Evolutionary conservation across 1,140 invertebrate species (phyloP), one percentile per base, ranked within the genome.

Genomic region (Papilio aristodemus): DNA sequence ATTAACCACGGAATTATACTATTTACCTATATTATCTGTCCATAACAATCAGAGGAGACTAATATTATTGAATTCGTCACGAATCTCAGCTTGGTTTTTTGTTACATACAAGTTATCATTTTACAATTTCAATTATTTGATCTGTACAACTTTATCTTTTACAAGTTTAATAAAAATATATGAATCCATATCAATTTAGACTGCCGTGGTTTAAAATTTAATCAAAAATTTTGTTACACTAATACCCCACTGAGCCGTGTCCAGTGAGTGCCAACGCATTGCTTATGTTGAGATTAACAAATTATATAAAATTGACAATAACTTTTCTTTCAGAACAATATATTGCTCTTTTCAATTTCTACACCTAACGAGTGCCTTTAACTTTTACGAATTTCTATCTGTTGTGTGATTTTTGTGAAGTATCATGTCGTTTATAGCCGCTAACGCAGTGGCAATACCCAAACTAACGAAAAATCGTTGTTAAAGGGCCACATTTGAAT

Each of bases 341-440:
- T n/a, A 43, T 68, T 73, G 36, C 58, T 64, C n/a, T 69, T 72
- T 70, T 68, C 69, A 36, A 57, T 43, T 66, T 73, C 66, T 27
- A 67, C 63, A 64, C 63, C 60, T 64, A 72, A 79, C 73, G 75
- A 84, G 79, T 85, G 80, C 82, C 83, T 85, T 84, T 74, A 77
- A 69, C 67, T 70, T 73, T 72, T 73, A 74, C 74, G 74, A 75
- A 76, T 74, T 71, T 69, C 72, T 74, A 71, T 77, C 72, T 72
- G 67, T 67, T 76, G 70, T 60, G 68, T 63, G 46, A 71, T 78
- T 74, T 27, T 25, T 43, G 10, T 64, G 19, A 64, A 43, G 36
- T 22, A 17, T 38, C 25, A 64, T 43, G 37, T 41, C 43, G 19
- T n/a, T 63, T 25, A 25, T 39, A 41, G 10, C 38, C 8, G 11